Percentiles rank a stretch among this genome's conserved stretches.
Evolutionary conservation across 2,888 invertebrate genomes (phyloP).

Genomic region (Melanchra persicariae): DNA sequence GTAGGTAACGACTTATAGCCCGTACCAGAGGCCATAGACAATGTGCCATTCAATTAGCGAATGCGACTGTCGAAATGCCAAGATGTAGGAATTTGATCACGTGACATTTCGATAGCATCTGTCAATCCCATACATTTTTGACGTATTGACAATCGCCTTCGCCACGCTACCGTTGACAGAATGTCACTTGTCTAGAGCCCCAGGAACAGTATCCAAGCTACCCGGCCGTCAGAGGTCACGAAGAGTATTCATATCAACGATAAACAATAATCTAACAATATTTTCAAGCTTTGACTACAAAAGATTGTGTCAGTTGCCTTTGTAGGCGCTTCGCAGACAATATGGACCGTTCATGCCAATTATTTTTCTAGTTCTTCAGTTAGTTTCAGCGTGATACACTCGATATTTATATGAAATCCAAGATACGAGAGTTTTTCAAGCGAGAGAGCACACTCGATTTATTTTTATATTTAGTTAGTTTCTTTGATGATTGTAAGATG

Average conservation of each 20-base stretch:
- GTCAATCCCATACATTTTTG: too few relatives aligned
- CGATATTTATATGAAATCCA: slow-evolving; percentile 27
- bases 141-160: too few relatives aligned
- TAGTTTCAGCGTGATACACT: slow-evolving; percentile 23
- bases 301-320: slow-evolving; percentile 63
- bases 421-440: slow-evolving; percentile 12
- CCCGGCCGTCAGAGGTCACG: not conserved
- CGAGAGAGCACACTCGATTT: not conserved
- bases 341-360: slow-evolving; percentile 68
- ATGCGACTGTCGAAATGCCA: too few relatives aligned
- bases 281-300: slow-evolving; percentile 64
- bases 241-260: not conserved
- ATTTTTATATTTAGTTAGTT: not conserved
- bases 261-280: slow-evolving; percentile 18
- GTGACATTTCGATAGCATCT: too few relatives aligned
- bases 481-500: slow-evolving; percentile 5
- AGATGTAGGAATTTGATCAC: too few relatives aligned
- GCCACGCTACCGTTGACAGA: too few relatives aligned
- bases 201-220: not conserved
- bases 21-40: too few relatives aligned
- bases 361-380: slow-evolving; percentile 66
- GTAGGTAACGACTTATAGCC: not conserved
- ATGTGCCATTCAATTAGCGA: too few relatives aligned
- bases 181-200: too few relatives aligned
- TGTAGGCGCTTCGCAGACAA: slow-evolving; percentile 51